phyloP scores from a whole-genome alignment of 1,140 invertebrate genomes.

The Lethrus apterus region DNA sequence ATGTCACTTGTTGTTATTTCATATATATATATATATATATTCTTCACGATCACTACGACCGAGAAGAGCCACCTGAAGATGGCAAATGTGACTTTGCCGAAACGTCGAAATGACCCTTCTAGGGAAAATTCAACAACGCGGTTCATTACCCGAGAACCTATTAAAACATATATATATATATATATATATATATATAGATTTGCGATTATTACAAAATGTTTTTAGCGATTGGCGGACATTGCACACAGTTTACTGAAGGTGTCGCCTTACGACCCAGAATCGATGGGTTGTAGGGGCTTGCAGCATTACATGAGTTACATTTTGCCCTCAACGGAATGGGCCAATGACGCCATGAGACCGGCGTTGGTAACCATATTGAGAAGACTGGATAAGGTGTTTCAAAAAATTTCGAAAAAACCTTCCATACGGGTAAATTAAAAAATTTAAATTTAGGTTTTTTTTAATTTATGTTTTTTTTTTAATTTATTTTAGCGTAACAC shows the following conservation, averaged over 20 bases:
- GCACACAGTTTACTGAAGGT: conserved; percentile 95
- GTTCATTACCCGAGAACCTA: too few species aligned
- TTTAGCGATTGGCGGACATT: conserved; percentile 88
- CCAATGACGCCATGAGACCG: conserved; percentile 86
- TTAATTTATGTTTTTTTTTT: conserved; percentile 9
- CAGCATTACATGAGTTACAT: conserved; percentile 92
- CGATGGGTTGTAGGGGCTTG: conserved; percentile 87
- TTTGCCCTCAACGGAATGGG: conserved; percentile 93
- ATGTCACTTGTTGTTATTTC: too few species aligned
- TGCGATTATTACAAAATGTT: conserved; percentile 19
- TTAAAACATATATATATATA: conserved; percentile 9
- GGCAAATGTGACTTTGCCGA: too few species aligned
- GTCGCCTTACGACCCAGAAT: conserved; percentile 92
- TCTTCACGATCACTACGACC: too few species aligned
- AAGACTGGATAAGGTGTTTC: conserved; percentile 93
- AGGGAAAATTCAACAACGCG: too few species aligned
- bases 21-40: too few species aligned
- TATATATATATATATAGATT: too few species aligned
- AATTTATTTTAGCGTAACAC: conserved; percentile 79
- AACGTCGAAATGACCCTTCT: too few species aligned
- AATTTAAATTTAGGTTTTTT: conserved; percentile 4
- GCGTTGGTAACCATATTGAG: conserved; percentile 87
- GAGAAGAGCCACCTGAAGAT: too few species aligned
- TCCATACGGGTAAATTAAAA: conserved; percentile 61
- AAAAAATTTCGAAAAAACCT: conserved; percentile 94